These are phyloP conservation scores for Eristalis tenax DNA, from an alignment of 2,888 invertebrate species.

Conservation along the genomic window DNA sequence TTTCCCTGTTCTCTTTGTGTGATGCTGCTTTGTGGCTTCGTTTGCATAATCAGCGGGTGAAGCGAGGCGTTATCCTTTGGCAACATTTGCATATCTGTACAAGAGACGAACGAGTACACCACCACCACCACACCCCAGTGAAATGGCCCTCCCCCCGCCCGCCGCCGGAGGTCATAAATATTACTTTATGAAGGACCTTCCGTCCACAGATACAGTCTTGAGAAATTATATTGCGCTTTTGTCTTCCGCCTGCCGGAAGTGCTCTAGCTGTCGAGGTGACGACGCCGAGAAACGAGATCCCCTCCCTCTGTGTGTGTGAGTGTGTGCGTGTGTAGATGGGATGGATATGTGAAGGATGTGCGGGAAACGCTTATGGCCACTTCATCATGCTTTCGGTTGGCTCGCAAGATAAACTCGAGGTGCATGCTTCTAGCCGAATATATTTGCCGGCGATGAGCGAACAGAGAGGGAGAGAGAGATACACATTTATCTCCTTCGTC, in stretches of 20 bases:
- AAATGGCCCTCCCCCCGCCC: too few relatives aligned
- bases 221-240: background rate
- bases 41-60: background rate
- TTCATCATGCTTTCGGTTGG: background rate
- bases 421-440: background rate
- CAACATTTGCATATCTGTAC: constrained; percentile 33
- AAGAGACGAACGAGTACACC: constrained; percentile 2
- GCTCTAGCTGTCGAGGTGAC: background rate
- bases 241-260: background rate
- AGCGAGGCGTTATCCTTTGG: background rate
- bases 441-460: too few relatives aligned
- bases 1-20: background rate
- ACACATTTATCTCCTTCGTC: background rate
- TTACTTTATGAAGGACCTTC: constrained; percentile 2
- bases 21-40: background rate
- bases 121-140: background rate
- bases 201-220: background rate
- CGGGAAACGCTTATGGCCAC: background rate
- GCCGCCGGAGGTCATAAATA: background rate
- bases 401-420: background rate
- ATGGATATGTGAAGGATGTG: background rate
- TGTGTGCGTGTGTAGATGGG: background rate
- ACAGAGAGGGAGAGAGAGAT: too few relatives aligned
- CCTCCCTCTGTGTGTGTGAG: too few relatives aligned
- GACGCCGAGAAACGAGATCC: background rate